Percentiles rank a stretch among this genome's conserved stretches.
Conservation (phyloP, 2,888 invertebrate genomes). For the Luperina nickerlii region DNA sequence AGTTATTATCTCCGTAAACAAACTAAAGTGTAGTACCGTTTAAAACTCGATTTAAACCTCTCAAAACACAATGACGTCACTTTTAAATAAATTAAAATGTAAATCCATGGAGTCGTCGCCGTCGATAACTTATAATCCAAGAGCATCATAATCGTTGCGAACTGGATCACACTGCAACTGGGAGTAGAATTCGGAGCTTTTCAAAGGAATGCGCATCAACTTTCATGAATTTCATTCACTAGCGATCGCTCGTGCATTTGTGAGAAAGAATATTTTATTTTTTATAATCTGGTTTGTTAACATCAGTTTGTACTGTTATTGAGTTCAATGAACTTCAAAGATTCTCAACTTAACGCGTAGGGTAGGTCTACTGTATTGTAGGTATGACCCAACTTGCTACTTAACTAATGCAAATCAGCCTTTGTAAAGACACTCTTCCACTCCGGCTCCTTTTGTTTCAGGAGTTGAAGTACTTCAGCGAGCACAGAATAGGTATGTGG, state of each 20-base stretch:
- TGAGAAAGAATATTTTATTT: neutral
- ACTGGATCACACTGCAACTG: constrained; percentile 41
- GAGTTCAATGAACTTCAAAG: neutral
- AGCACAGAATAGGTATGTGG: constrained; percentile 95
- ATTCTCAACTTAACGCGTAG: neutral
- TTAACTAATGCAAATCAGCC: neutral
- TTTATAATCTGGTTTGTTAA: neutral
- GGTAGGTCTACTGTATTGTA: neutral
- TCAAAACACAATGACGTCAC: constrained; percentile 14
- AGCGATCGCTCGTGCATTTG: constrained; percentile 8
- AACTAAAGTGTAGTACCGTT: neutral
- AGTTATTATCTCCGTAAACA: neutral
- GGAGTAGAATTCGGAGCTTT: constrained; percentile 18
- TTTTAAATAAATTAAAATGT: constrained; percentile 42
- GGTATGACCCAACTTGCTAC: neutral
- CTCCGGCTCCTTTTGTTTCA: constrained; percentile 71
- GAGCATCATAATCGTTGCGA: constrained; percentile 46
- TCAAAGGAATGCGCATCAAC: constrained; percentile 10
- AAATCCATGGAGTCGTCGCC: constrained; percentile 20
- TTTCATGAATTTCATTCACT: constrained; percentile 17
- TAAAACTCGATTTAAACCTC: constrained; percentile 12
- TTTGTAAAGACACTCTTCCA: neutral
- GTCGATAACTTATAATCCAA: constrained; percentile 47
- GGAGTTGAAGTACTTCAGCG: constrained; percentile 96
- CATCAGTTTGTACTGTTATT: neutral